Evolutionary conservation across 2,797 vertebrate genomes (phyloP), one percentile per base, ranked within the genome.

Genomic region (Falco rusticolus): DNA sequence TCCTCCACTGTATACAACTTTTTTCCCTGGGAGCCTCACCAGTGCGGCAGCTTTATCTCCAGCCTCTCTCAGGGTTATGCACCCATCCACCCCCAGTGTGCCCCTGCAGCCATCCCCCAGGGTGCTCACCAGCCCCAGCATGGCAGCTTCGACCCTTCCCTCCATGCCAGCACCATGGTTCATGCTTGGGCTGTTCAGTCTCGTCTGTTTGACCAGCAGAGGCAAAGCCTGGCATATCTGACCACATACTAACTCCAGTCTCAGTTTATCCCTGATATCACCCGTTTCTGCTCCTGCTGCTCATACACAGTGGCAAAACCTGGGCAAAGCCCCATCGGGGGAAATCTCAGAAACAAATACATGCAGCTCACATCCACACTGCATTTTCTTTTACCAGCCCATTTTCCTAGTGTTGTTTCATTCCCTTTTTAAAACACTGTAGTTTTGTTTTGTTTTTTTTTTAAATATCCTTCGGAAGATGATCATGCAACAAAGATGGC

Each of bases 1-100:
- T 88, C 86, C 91, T 84, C 26, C 45, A 56, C 37, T 90, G 80
- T 93, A 84, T 59, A 92, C 75, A 95, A 26, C 90, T 84, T 93
- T 33, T 93, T 93, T 94, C 80, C 56, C 80, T 0, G 0, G 93
- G 88, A 96, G 78, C 60, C 91, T 96, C 91, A 70, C 41, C 57
- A 78, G 78, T 6, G 0, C 88, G 41, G 4, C 24, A 29, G 31
- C 59, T 84, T 71, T 78, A 43, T 86, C 79, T 91, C 71, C 93
- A 91, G 59, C 84, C 66, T 87, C 85, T 66, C 13, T 1, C 12
- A n/a, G 94, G 90, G n/a, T 15, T 91, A 43, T 7, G 43, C 16
- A 63, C 79, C 69, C 90, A 15, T 43, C 64, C 28, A 51, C 70
- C 72, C 57, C 39, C 83, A 43, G 84, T 8, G 8, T 9, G 2